A percentile compares a stretch with the other conserved stretches of the same genome.
These are phyloP conservation scores for Drosophila yakuba DNA, from an alignment of 1,140 invertebrate species.

Conservation along the genomic window DNA sequence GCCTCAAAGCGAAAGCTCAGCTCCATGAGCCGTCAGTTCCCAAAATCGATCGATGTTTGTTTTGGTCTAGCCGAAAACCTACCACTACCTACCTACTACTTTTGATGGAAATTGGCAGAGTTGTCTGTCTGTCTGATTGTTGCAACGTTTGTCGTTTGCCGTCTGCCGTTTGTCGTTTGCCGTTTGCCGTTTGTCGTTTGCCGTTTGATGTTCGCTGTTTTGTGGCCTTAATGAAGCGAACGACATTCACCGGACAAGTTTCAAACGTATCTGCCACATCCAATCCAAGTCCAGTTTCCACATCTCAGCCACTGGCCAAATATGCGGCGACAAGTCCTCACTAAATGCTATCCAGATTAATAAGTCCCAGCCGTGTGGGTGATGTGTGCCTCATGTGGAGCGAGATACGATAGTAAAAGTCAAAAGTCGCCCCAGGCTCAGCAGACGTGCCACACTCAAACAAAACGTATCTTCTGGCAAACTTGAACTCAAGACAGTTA, in stretches of 20 bases:
- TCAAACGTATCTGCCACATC: no score
- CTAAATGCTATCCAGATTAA: slow-evolving; percentile 80
- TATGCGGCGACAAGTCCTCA: slow-evolving; percentile 62
- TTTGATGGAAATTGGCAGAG: slow-evolving; percentile 82
- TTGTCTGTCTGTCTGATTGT: slow-evolving; percentile 63
- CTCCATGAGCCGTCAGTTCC: background rate
- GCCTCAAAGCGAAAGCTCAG: slow-evolving; percentile 69
- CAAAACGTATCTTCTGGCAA: background rate
- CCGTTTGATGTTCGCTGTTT: background rate
- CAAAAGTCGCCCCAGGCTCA: slow-evolving; percentile 58
- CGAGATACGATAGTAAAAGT: slow-evolving; percentile 67
- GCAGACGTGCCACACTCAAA: slow-evolving; percentile 18
- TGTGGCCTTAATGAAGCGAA: slow-evolving; percentile 74
- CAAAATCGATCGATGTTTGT: slow-evolving; percentile 65
- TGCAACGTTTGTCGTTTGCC: slow-evolving; percentile 19
- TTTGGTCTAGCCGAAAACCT: slow-evolving; percentile 70
- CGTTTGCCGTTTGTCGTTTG: slow-evolving; percentile 25
- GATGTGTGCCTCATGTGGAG: slow-evolving; percentile 38
- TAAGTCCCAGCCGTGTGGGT: slow-evolving; percentile 53
- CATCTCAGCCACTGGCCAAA: slow-evolving; percentile 56
- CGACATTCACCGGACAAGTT: slow-evolving; percentile 58
- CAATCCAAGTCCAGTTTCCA: background rate
- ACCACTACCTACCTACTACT: slow-evolving; percentile 21
- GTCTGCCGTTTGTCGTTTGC: slow-evolving; percentile 22
- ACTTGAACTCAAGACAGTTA: no score